Percentiles rank a stretch among this genome's conserved stretches.
These are phyloP conservation scores for Plagiodera versicolora DNA, from an alignment of 2,888 invertebrate species.

Conservation along the genomic window DNA sequence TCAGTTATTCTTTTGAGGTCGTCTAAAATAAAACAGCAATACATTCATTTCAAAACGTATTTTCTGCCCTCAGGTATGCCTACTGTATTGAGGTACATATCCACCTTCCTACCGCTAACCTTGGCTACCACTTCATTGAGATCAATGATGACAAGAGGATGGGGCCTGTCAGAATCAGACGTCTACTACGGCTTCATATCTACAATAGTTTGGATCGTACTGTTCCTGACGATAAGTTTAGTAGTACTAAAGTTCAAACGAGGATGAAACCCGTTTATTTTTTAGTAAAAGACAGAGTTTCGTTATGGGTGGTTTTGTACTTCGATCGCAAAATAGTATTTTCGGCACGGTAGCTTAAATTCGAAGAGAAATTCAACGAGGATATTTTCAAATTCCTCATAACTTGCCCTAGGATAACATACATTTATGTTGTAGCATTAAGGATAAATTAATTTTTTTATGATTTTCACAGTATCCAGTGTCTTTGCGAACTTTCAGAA, in stretches of 20 bases:
- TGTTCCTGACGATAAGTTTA: slow-evolving; percentile 79
- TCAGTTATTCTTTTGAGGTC: too few relatives aligned
- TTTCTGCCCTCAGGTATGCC: slow-evolving; percentile 68
- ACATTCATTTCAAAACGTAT: too few relatives aligned
- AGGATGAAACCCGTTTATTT: slow-evolving; percentile 36
- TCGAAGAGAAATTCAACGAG: slow-evolving; percentile 11
- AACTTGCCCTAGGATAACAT: slow-evolving; percentile 30
- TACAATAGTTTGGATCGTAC: slow-evolving; percentile 81
- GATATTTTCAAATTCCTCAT: slow-evolving; percentile 19
- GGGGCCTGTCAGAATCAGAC: slow-evolving; percentile 77
- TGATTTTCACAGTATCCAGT: slow-evolving; percentile 21
- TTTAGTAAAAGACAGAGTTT: slow-evolving; percentile 5
- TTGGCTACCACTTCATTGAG: slow-evolving; percentile 90
- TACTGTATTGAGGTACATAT: slow-evolving; percentile 73
- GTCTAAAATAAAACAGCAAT: too few relatives aligned
- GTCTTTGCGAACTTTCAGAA: slow-evolving; percentile 18
- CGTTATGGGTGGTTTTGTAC: neutral
- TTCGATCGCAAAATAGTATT: slow-evolving; percentile 6
- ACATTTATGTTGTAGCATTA: slow-evolving; percentile 24
- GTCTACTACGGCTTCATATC: slow-evolving; percentile 89
- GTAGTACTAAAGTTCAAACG: slow-evolving; percentile 77
- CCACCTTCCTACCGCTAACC: slow-evolving; percentile 82
- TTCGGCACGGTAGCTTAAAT: slow-evolving; percentile 19
- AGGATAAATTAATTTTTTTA: slow-evolving; percentile 29
- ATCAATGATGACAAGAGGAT: slow-evolving; percentile 85